Conservation (phyloP, 2,797 vertebrate genomes). For the Heterohyrax brucei region DNA sequence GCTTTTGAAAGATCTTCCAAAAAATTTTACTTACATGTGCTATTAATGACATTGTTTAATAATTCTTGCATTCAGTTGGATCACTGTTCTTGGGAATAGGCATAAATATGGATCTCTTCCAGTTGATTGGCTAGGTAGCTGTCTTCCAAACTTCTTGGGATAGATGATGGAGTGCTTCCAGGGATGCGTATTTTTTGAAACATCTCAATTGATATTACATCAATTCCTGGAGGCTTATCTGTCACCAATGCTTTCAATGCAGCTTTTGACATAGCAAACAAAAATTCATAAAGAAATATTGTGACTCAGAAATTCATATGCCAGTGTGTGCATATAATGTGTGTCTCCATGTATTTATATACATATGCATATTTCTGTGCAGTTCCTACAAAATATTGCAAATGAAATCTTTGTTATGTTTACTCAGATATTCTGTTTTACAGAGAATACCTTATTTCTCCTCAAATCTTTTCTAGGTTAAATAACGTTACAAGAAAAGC, state of each 20-base stretch:
- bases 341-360: background rate
- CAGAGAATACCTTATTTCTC: background rate
- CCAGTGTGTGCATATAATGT: background rate
- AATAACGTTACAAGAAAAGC: background rate
- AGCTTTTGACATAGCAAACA: background rate
- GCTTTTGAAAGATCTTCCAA: too few species aligned
- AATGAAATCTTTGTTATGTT: background rate
- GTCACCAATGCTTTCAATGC: background rate
- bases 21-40: too few species aligned
- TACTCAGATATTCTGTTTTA: background rate
- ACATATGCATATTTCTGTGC: background rate
- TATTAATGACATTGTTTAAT: too few species aligned
- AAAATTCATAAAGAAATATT: background rate
- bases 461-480: background rate
- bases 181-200: too few species aligned
- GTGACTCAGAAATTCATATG: background rate
- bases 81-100: too few species aligned
- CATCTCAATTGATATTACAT: too few species aligned
- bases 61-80: too few species aligned
- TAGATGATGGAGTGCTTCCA: too few species aligned
- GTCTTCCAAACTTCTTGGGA: too few species aligned
- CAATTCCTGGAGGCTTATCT: too few species aligned
- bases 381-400: background rate
- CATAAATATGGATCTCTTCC: too few species aligned
- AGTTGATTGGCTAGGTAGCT: too few species aligned